phyloP scores from a whole-genome alignment of 92 coral and sea anemone genomes.

The Chrysogorgia sp. region DNA sequence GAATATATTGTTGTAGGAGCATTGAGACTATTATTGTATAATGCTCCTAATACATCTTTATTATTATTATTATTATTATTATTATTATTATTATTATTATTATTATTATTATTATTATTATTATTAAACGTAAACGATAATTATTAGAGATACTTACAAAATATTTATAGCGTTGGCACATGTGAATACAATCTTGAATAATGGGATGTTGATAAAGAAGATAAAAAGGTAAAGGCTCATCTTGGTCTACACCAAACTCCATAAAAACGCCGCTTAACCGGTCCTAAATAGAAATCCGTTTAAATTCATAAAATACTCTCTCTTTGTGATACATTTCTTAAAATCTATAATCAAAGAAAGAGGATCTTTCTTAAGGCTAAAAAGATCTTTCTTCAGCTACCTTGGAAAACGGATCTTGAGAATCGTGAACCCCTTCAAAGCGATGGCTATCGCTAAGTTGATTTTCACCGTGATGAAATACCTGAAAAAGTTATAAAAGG shows the following conservation, averaged over 20 bases:
- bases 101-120: too few species aligned
- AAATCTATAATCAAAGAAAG: too few species aligned
- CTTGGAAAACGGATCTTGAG: conserved; percentile 78
- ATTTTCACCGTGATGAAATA: conserved; percentile 84
- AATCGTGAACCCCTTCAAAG: conserved; percentile 75
- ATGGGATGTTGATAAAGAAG: conserved; percentile 90
- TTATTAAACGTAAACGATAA: too few species aligned
- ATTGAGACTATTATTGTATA: too few species aligned
- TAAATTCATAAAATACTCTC: not conserved
- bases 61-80: too few species aligned
- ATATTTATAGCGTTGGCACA: conserved; percentile 80
- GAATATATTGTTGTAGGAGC: too few species aligned
- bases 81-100: too few species aligned
- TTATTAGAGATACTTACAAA: conserved; percentile 72
- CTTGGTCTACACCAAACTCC: conserved; percentile 90
- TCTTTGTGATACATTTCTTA: not conserved
- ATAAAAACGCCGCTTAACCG: conserved; percentile 81
- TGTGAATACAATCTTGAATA: conserved; percentile 89
- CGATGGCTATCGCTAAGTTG: conserved; percentile 80
- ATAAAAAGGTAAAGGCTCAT: conserved; percentile 85
- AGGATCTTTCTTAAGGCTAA: too few species aligned
- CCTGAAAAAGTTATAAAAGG: too few species aligned
- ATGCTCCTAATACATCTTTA: too few species aligned
- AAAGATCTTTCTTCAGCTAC: conserved; percentile 60
- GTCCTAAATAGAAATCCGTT: conserved; percentile 53